Evolutionary conservation across 2,888 invertebrate species (phyloP).

Genomic region (Phortica magna): DNA sequence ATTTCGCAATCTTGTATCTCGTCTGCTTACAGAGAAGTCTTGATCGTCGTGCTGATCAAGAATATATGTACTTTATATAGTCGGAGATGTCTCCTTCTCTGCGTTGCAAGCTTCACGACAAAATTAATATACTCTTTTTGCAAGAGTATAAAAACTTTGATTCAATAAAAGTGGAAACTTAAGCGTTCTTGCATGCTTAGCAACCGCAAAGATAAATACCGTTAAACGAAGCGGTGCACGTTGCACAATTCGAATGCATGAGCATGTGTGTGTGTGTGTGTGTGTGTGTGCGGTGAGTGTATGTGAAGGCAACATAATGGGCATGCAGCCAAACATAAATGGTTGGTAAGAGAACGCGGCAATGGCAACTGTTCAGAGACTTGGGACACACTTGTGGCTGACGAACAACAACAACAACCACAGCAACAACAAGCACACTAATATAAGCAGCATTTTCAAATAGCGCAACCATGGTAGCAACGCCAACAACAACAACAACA

Average conservation of each 20-base stretch:
- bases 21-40: too few species aligned
- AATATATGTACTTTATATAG: too few species aligned
- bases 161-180: not conserved
- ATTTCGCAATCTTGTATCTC: too few species aligned
- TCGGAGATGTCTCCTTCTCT: too few species aligned
- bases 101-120: too few species aligned
- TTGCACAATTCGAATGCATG: not conserved
- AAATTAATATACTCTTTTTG: too few species aligned
- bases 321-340: constrained; percentile 5
- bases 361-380: constrained; percentile 5
- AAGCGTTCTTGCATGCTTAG: not conserved
- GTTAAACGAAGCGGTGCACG: not conserved
- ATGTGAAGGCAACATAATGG: constrained; percentile 7
- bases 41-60: too few species aligned
- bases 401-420: not conserved
- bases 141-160: too few species aligned
- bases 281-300: not conserved
- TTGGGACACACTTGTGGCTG: constrained; percentile 1
- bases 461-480: constrained; percentile 15
- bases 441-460: constrained; percentile 38
- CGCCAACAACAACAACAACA: constrained; percentile 24
- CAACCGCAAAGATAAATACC: constrained; percentile 26
- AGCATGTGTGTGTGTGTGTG: not conserved
- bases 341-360: not conserved
- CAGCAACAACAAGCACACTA: constrained; percentile 14